Base-by-base conservation (phyloP, 1,140 invertebrate genomes). In the Chrysomallon squamiferum region DNA sequence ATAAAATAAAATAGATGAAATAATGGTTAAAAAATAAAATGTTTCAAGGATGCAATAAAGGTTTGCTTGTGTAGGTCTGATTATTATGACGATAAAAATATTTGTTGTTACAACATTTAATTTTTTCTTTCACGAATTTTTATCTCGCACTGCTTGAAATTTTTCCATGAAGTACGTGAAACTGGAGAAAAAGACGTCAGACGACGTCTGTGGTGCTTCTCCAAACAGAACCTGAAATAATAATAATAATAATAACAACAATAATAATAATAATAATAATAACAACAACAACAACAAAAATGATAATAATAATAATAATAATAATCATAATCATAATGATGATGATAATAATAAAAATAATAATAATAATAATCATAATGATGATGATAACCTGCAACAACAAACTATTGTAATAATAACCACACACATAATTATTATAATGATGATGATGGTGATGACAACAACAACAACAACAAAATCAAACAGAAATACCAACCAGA, bases 171-270 rank as follows among this genome's bases (percentile, higher is more conserved):
- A 66, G 25, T 57, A 50, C 18, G 59, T 60, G 20, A 73, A 45
- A n/a, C 63, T 59, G 52, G 66, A 69, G 59, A 72, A 72, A 54
- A 69, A 49, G 15, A 66, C 45, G 27, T 71, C 68, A 0, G 66
- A 71, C 7, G 61, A 65, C 15, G 65, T 65, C 33, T 49, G 56
- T 27, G 67, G 1, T 1, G 70, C 66, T 25, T 70, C 70, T 22
- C 68, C 70, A 27, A 70, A 68, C 30, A 50, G 54, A 3, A 62
- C 61, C 67, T 75, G 59, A 29, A 65, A 59, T 38, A 38, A 38
- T 38, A 38, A 38, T 38, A 38, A 38, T 38, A 38, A 38, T 38
- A 38, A 50, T 20, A 50, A 27, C n/a, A n/a, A 50, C n/a, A 20
- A 50, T n/a, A 20, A 50, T 27, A n/a, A 5, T 20, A n/a, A 6